These are phyloP conservation scores for Eumaeus atala DNA, from an alignment of 1,140 invertebrate species.

Conservation along the genomic window DNA sequence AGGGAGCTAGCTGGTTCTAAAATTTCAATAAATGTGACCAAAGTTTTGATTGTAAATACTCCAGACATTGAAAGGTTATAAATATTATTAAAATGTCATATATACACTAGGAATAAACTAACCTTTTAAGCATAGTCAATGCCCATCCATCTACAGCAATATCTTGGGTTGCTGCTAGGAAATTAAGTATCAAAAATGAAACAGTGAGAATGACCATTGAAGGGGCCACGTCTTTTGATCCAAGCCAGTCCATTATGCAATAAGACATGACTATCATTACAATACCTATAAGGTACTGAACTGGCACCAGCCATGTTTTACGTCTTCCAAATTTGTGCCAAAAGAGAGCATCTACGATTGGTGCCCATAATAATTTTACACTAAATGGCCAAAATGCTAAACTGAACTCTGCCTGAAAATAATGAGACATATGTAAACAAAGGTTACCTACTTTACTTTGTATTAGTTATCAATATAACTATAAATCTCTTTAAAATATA, in stretches of 20 bases:
- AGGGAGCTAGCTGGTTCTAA: too few species aligned
- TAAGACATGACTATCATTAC: constrained; percentile 90
- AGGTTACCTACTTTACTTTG: too few species aligned
- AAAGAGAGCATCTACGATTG: constrained; percentile 96
- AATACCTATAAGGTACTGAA: constrained; percentile 88
- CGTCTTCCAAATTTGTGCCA: constrained; percentile 88
- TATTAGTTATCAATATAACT: too few species aligned
- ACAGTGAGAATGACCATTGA: constrained; percentile 88
- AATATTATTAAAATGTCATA: not conserved
- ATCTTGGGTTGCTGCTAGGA: constrained; percentile 98
- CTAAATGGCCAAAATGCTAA: constrained; percentile 99
- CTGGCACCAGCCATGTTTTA: constrained; percentile 97
- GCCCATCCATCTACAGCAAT: constrained; percentile 99
- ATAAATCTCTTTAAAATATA: too few species aligned
- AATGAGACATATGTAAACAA: constrained; percentile 16
- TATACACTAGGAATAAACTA: constrained; percentile 21
- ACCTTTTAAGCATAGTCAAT: constrained; percentile 97
- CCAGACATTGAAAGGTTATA: too few species aligned
- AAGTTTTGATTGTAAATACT: too few species aligned
- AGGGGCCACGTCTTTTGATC: constrained; percentile 78
- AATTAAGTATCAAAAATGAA: constrained; percentile 94
- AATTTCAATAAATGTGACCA: too few species aligned
- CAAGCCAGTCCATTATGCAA: constrained; percentile 84
- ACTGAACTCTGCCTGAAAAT: constrained; percentile 95
- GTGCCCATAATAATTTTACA: constrained; percentile 98